phyloP scores from a whole-genome alignment of 2,113 vertebrate species.

The Percopsis transmontana region DNA sequence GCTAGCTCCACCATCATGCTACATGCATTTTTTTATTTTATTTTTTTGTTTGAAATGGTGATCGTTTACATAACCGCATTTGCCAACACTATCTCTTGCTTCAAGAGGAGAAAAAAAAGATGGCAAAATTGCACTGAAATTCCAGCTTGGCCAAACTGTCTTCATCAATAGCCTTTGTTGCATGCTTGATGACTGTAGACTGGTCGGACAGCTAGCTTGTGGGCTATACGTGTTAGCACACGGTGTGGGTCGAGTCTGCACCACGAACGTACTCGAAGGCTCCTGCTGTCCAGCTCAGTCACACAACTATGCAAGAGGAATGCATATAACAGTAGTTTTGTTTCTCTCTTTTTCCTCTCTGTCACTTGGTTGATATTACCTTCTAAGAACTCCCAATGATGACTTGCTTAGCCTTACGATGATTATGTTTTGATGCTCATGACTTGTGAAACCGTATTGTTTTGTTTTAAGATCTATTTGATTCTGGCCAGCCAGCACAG shows the following conservation, averaged over 20 bases:
- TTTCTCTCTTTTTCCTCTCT: conserved; percentile 35
- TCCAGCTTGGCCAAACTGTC: conserved; percentile 22
- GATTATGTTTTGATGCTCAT: conserved; percentile 59
- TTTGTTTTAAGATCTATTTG: conserved; percentile 92
- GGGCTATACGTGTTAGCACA: conserved; percentile 12
- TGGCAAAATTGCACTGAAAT: conserved; percentile 13
- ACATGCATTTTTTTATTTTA: no score
- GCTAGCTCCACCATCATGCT: not conserved
- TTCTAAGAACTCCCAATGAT: conserved; percentile 68
- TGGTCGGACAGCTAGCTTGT: not conserved
- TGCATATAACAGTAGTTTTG: conserved; percentile 66
- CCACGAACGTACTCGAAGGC: no score
- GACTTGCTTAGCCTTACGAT: conserved; percentile 82
- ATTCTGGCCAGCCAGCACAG: conserved; percentile 96
- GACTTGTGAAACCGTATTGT: conserved; percentile 86
- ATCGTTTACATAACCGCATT: not conserved
- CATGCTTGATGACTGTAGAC: not conserved
- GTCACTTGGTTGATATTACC: conserved; percentile 62
- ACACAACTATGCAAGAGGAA: conserved; percentile 83
- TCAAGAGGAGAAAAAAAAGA: conserved; percentile 28
- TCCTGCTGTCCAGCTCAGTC: conserved; percentile 66
- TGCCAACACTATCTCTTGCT: conserved; percentile 8
- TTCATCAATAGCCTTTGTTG: conserved; percentile 6
- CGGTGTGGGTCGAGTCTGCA: no score
- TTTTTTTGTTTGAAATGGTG: no score